Evolutionary conservation across 2,113 vertebrate species (phyloP).

Genomic region (Oncorhynchus gorbuscha): DNA sequence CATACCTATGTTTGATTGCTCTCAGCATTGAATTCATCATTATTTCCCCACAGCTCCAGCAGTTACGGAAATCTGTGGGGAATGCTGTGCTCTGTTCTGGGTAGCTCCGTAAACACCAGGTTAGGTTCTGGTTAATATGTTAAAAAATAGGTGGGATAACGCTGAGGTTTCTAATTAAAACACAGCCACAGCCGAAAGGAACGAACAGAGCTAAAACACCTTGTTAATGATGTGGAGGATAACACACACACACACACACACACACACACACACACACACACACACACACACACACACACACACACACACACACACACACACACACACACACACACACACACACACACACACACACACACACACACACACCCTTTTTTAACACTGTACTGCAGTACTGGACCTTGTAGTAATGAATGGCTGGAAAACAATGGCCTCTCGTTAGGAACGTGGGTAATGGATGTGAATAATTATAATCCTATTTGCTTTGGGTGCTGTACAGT

Average conservation of each 20-base stretch:
- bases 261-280: no score
- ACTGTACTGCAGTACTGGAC: conserved; percentile 27
- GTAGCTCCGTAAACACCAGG: conserved; percentile 30
- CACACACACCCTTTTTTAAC: not conserved
- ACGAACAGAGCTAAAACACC: conserved; percentile 33
- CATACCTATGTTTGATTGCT: conserved; percentile 69
- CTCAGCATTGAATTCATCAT: conserved; percentile 71
- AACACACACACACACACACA: conserved; percentile 4
- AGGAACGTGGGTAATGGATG: conserved; percentile 68
- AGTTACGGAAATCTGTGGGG: conserved; percentile 50
- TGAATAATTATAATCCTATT: conserved; percentile 74
- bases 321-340: no score
- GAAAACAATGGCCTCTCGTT: conserved; percentile 66
- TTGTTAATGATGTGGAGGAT: conserved; percentile 44
- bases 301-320: no score
- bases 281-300: not conserved
- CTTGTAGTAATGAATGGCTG: conserved; percentile 51
- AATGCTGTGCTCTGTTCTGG: conserved; percentile 16
- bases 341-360: no score
- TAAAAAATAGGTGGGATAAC: conserved; percentile 58
- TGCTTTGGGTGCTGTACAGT: conserved; percentile 53
- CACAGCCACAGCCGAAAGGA: conserved; percentile 34
- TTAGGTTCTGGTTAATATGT: conserved; percentile 72
- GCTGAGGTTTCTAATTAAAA: conserved; percentile 67
- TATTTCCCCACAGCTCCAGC: conserved; percentile 35